These are phyloP conservation scores for Monopterus albus DNA, from an alignment of 2,113 vertebrate genomes.

Conservation along the genomic window DNA sequence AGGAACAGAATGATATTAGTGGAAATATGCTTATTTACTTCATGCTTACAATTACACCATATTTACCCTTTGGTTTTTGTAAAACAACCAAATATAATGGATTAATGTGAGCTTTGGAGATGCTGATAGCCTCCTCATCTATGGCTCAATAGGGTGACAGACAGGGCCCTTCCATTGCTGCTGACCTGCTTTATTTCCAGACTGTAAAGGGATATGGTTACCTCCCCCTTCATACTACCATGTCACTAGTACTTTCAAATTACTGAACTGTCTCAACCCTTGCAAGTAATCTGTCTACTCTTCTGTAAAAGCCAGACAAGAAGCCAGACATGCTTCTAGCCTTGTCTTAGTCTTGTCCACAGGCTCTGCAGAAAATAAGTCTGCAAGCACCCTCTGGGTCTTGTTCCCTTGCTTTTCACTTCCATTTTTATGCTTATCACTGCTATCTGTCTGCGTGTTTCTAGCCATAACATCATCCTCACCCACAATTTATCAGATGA, in stretches of 20 bases:
- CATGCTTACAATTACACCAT: no score
- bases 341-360: slow-evolving; percentile 29
- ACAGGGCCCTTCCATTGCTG: slow-evolving; percentile 11
- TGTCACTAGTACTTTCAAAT: slow-evolving; percentile 64
- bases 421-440: slow-evolving; percentile 56
- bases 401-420: background rate
- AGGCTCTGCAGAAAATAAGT: slow-evolving; percentile 31
- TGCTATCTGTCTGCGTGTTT: slow-evolving; percentile 40
- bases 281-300: slow-evolving; percentile 61
- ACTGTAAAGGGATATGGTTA: slow-evolving; percentile 75
- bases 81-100: no score
- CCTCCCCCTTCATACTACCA: slow-evolving; percentile 29
- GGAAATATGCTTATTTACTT: no score
- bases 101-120: background rate
- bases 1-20: background rate
- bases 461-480: slow-evolving; percentile 55
- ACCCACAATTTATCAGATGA: slow-evolving; percentile 23
- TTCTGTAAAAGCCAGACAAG: slow-evolving; percentile 64
- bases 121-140: slow-evolving; percentile 15
- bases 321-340: slow-evolving; percentile 62
- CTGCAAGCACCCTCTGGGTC: slow-evolving; percentile 34
- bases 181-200: slow-evolving; percentile 69
- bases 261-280: slow-evolving; percentile 62
- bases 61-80: no score
- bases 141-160: slow-evolving; percentile 46